Evolutionary conservation across 1,140 invertebrate species (phyloP).

Genomic region (Drosophila littoralis): DNA sequence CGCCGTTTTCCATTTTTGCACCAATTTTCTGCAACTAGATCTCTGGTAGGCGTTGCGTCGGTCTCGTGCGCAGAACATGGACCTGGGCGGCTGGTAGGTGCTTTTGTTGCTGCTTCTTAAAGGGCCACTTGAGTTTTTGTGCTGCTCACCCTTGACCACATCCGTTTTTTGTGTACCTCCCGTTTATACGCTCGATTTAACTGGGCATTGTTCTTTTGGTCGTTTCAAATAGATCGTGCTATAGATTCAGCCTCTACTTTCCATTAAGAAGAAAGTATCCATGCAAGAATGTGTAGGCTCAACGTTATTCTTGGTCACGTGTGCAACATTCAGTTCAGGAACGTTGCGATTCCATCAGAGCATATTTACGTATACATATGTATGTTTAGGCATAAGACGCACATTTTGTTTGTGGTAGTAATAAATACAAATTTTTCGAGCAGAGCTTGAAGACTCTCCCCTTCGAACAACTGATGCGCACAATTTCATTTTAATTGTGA

Average conservation of each 20-base stretch:
- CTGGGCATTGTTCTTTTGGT: slow-evolving; percentile 24
- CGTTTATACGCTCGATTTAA: slow-evolving; percentile 63
- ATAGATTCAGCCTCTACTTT: slow-evolving; percentile 32
- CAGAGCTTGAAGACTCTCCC: slow-evolving; percentile 16
- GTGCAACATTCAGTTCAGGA: neutral
- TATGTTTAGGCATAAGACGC: no score
- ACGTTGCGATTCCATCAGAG: neutral
- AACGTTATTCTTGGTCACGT: slow-evolving; percentile 14
- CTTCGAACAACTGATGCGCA: slow-evolving; percentile 46
- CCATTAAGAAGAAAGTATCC: slow-evolving; percentile 4
- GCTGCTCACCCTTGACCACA: slow-evolving; percentile 61
- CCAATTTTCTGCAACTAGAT: slow-evolving; percentile 33
- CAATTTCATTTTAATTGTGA: slow-evolving; percentile 81
- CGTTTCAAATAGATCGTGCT: slow-evolving; percentile 65
- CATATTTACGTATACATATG: neutral
- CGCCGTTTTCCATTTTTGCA: slow-evolving; percentile 37
- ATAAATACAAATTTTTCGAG: slow-evolving; percentile 15
- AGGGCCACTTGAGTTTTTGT: slow-evolving; percentile 57
- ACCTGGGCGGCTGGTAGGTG: slow-evolving; percentile 10
- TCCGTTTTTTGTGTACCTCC: slow-evolving; percentile 64
- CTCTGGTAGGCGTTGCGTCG: slow-evolving; percentile 57
- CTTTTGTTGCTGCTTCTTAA: slow-evolving; percentile 44
- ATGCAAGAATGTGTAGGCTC: neutral
- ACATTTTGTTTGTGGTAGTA: no score
- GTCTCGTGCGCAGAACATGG: slow-evolving; percentile 61